These are phyloP conservation scores for Cephus sareptanus DNA, from an alignment of 2,888 invertebrate genomes.

Conservation along the genomic window DNA sequence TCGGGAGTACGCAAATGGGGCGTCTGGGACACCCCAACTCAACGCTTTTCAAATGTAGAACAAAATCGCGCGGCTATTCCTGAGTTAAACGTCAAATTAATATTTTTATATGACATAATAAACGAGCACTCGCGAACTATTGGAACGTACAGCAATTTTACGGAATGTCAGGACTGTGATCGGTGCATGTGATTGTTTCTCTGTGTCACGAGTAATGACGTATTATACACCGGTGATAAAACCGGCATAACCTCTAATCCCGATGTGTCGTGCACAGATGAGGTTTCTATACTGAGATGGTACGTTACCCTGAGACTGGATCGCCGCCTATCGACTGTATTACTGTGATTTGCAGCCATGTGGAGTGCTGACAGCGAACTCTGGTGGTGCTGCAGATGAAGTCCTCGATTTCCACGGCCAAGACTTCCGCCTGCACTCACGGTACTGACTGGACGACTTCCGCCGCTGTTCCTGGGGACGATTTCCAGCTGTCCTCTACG, in stretches of 20 bases:
- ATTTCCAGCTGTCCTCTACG: slow-evolving; percentile 65
- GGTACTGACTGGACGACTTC: slow-evolving; percentile 60
- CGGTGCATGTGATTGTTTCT: background rate
- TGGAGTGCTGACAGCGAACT: slow-evolving; percentile 58
- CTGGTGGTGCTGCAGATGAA: slow-evolving; percentile 61
- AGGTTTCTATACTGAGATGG: slow-evolving; percentile 1
- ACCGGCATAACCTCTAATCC: background rate
- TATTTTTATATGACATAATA: background rate
- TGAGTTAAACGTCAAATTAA: background rate
- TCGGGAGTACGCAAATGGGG: too few relatives aligned
- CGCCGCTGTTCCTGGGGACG: slow-evolving; percentile 60
- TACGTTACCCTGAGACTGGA: slow-evolving; percentile 68
- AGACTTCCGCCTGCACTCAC: slow-evolving; percentile 60
- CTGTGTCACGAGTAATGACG: background rate
- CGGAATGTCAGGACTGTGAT: background rate
- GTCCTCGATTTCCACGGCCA: slow-evolving; percentile 54
- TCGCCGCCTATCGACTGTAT: slow-evolving; percentile 63
- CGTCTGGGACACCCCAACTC: too few relatives aligned
- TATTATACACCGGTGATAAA: background rate
- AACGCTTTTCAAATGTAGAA: too few relatives aligned
- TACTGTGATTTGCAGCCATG: slow-evolving; percentile 56
- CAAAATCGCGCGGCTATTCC: too few relatives aligned
- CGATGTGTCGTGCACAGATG: background rate
- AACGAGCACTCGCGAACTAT: background rate
- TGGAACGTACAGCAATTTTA: background rate